These are phyloP conservation scores for Lophotis ruficrista DNA, from an alignment of 2,113 vertebrate genomes.

Conservation along the genomic window DNA sequence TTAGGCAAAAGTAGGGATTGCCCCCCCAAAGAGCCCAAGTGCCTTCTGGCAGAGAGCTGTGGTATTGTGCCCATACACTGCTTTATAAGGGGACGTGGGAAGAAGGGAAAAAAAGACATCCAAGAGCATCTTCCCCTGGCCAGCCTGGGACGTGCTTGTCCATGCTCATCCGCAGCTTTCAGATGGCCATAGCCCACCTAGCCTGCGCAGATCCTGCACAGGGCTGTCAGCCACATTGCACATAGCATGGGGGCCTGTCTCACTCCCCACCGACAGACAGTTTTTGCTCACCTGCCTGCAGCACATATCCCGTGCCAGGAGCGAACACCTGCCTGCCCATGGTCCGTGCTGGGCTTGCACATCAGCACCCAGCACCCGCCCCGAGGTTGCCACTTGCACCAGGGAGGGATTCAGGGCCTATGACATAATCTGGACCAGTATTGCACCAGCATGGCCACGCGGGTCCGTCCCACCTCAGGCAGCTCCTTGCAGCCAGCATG, in stretches of 20 bases:
- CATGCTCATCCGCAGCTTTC: neutral
- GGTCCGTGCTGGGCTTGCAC: neutral
- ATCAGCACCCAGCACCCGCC: neutral
- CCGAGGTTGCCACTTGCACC: accelerated
- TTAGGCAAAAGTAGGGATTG: neutral
- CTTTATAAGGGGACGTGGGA: neutral
- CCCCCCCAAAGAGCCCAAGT: neutral
- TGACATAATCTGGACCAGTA: neutral
- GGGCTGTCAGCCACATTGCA: neutral
- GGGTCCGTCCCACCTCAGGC: neutral
- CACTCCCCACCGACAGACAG: neutral
- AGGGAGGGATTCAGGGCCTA: neutral
- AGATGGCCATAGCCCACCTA: too few relatives aligned
- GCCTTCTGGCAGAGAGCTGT: neutral
- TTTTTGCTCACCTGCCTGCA: neutral
- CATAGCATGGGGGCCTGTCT: accelerated
- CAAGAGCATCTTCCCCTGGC: neutral
- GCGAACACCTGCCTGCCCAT: accelerated
- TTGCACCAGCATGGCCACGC: accelerated
- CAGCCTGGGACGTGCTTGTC: neutral
- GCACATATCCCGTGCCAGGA: neutral
- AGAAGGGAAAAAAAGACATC: neutral
- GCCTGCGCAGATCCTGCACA: accelerated
- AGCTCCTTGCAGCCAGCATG: neutral
- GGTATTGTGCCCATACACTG: too few relatives aligned